These are phyloP conservation scores for Nomada ruficornis DNA, from an alignment of 2,888 invertebrate genomes.

Conservation along the genomic window DNA sequence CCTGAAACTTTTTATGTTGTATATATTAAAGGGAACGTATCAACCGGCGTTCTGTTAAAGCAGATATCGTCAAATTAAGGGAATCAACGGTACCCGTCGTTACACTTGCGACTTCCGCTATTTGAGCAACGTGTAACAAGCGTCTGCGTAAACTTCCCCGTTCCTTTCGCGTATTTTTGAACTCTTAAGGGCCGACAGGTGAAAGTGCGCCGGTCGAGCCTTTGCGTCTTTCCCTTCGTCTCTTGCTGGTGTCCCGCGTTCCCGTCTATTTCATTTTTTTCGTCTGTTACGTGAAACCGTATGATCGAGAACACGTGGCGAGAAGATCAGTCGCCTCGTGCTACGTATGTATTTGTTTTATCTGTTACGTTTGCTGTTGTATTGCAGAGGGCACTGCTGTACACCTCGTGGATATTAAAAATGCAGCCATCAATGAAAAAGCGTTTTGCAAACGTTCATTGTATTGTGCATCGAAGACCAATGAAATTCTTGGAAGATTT, in stretches of 20 bases:
- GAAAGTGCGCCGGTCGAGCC: constrained; percentile 64
- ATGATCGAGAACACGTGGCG: constrained; percentile 55
- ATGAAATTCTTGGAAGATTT: too few species aligned
- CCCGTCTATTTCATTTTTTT: constrained; percentile 24
- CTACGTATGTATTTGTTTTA: background rate
- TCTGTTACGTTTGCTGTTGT: background rate
- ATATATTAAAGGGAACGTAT: constrained; percentile 82
- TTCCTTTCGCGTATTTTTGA: constrained; percentile 15
- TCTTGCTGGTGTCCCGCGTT: constrained; percentile 4
- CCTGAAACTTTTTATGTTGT: constrained; percentile 83
- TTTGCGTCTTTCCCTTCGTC: constrained; percentile 35
- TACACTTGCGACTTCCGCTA: constrained; percentile 28
- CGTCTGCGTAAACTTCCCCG: constrained; percentile 8
- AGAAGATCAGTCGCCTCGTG: too few species aligned
- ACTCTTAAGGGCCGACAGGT: constrained; percentile 70
- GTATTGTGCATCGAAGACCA: too few species aligned
- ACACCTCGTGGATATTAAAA: too few species aligned
- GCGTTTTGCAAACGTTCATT: too few species aligned
- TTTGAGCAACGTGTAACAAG: constrained; percentile 25
- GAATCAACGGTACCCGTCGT: constrained; percentile 45
- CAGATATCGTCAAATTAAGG: constrained; percentile 80
- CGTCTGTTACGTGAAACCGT: constrained; percentile 35
- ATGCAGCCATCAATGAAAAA: too few species aligned
- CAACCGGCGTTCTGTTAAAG: constrained; percentile 79
- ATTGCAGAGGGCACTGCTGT: too few species aligned